These are phyloP conservation scores for Hystrix brachyura DNA, from an alignment of 2,113 vertebrate species.

Conservation along the genomic window DNA sequence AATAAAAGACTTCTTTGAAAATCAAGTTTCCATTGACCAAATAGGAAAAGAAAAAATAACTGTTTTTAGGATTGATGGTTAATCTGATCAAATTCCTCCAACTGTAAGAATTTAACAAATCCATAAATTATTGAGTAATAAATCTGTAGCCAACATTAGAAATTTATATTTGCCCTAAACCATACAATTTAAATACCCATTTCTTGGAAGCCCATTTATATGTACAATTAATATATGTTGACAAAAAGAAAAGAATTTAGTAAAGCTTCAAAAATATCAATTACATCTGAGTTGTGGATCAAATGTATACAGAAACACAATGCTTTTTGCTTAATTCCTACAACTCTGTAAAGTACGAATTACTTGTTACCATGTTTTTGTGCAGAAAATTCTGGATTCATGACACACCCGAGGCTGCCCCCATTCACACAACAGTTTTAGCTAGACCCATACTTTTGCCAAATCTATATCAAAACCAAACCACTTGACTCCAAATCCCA, in stretches of 20 bases:
- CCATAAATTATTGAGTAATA: constrained; percentile 19
- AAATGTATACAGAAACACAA: not conserved
- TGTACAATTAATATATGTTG: not conserved
- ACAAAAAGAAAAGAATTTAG: not conserved
- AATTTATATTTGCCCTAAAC: constrained; percentile 24
- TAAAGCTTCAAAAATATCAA: not conserved
- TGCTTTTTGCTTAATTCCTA: not conserved
- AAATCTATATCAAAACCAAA: not conserved
- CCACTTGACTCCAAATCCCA: not conserved
- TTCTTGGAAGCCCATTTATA: not conserved
- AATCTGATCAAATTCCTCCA: constrained; percentile 21
- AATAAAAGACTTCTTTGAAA: not conserved
- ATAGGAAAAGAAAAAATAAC: constrained; percentile 16
- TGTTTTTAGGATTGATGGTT: not conserved
- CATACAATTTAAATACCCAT: not conserved
- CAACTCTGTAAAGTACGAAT: not conserved
- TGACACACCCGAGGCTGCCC: not conserved
- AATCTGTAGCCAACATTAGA: not conserved
- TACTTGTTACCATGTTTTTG: not conserved
- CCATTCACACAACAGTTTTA: not conserved
- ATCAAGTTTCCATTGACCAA: not conserved
- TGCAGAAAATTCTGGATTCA: not conserved
- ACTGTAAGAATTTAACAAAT: not conserved
- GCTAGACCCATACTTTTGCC: not conserved
- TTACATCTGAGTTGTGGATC: not conserved